Evolutionary conservation across 1,140 invertebrate species (phyloP).

Genomic region (Sitobion miscanthi): DNA sequence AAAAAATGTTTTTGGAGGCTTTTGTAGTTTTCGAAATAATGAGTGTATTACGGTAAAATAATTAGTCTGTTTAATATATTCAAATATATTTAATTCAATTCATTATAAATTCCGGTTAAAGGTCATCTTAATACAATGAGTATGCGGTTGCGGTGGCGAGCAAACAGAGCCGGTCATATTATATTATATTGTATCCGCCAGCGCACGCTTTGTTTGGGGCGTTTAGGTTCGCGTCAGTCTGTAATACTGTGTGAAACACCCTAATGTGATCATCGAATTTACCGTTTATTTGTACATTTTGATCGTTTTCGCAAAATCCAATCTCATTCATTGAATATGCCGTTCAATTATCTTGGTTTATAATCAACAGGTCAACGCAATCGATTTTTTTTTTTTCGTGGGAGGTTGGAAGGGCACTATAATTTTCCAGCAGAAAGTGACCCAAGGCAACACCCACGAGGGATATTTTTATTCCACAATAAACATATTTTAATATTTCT

Average conservation of each 20-base stretch:
- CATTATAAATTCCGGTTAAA: neutral
- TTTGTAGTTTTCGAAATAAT: neutral
- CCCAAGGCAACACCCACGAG: neutral
- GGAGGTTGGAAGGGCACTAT: neutral
- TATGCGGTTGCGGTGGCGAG: neutral
- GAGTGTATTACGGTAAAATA: neutral
- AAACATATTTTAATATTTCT: neutral
- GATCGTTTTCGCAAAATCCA: neutral
- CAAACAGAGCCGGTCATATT: neutral
- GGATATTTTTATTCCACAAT: neutral
- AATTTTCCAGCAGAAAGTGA: neutral
- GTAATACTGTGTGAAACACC: neutral
- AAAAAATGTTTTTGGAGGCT: neutral
- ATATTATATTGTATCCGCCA: neutral
- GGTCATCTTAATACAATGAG: neutral
- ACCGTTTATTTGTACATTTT: neutral
- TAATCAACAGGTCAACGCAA: constrained; percentile 4
- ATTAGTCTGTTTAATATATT: neutral
- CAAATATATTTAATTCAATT: neutral
- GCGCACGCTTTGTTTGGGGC: neutral
- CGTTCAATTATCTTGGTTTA: neutral
- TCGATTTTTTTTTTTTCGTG: neutral
- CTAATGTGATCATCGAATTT: neutral
- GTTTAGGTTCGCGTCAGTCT: neutral
- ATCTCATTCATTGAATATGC: neutral